Conservation (phyloP, 2,797 vertebrate genomes). For the Lophius americanus region DNA sequence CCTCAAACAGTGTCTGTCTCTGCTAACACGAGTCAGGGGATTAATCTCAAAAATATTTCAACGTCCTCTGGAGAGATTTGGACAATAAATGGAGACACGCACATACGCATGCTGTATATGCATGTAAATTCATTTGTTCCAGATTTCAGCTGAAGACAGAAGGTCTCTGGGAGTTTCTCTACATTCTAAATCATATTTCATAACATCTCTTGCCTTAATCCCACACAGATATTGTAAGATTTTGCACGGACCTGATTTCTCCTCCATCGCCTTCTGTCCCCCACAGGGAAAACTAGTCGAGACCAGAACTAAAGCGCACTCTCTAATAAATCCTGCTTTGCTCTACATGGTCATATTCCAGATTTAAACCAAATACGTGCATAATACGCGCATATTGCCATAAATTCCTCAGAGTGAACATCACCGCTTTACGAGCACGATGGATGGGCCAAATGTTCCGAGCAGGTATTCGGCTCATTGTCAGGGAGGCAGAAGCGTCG, state of each 20-base stretch:
- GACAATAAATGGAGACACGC: background rate
- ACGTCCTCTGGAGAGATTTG: background rate
- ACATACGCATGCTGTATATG: background rate
- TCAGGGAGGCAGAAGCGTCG: slow-evolving; percentile 55
- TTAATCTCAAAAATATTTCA: slow-evolving; percentile 24
- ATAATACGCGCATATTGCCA: slow-evolving; percentile 15
- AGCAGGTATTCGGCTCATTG: slow-evolving; percentile 40
- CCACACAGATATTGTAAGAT: slow-evolving; percentile 22
- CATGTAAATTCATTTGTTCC: slow-evolving; percentile 4
- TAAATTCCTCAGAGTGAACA: slow-evolving; percentile 43
- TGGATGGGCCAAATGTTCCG: slow-evolving; percentile 44
- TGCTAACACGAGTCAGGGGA: background rate
- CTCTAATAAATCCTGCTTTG: slow-evolving; percentile 31
- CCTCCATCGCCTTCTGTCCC: background rate
- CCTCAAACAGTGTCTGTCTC: too few species aligned
- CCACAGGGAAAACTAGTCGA: slow-evolving; percentile 23
- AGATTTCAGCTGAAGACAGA: slow-evolving; percentile 1
- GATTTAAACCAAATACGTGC: background rate
- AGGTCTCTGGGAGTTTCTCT: slow-evolving; percentile 17
- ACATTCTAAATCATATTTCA: slow-evolving; percentile 25
- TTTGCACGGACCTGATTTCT: background rate
- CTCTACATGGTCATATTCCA: slow-evolving; percentile 23
- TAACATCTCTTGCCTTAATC: slow-evolving; percentile 1
- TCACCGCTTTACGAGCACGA: slow-evolving; percentile 48
- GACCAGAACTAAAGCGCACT: slow-evolving; percentile 25